phyloP scores from a whole-genome alignment of 1,140 invertebrate species.

The Bombus difficillimus region DNA sequence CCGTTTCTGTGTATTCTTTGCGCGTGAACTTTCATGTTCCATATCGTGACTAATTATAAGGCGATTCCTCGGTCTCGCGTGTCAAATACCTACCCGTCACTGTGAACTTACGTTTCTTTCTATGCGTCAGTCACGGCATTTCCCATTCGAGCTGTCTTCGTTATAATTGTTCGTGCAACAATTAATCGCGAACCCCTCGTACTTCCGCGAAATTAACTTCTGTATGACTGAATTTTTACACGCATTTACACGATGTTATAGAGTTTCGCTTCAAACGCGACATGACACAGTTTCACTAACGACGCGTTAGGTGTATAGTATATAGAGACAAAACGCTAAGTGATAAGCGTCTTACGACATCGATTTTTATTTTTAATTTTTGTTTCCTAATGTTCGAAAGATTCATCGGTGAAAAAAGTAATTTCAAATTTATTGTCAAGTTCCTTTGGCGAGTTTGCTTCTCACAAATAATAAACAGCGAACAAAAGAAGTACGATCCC shows the following conservation, averaged over 20 bases:
- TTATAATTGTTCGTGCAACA: neutral
- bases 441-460: no score
- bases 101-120: slow-evolving; percentile 31
- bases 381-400: no score
- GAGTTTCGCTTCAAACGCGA: neutral
- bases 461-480: no score
- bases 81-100: slow-evolving; percentile 53
- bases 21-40: slow-evolving; percentile 59
- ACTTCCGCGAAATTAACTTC: neutral
- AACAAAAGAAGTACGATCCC: no score
- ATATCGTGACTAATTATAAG: slow-evolving; percentile 74
- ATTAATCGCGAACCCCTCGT: neutral
- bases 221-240: neutral
- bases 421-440: no score
- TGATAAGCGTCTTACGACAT: no score
- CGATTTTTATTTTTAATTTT: no score
- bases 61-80: slow-evolving; percentile 63
- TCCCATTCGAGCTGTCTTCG: neutral
- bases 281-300: neutral
- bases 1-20: neutral
- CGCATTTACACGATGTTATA: neutral
- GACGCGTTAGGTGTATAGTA: fast-evolving
- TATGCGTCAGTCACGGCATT: neutral
- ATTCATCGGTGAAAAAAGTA: no score
- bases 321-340: no score